Percentiles rank a stretch among this genome's conserved stretches.
These are phyloP conservation scores for Centrocercus urophasianus DNA, from an alignment of 2,113 vertebrate genomes.

Conservation along the genomic window DNA sequence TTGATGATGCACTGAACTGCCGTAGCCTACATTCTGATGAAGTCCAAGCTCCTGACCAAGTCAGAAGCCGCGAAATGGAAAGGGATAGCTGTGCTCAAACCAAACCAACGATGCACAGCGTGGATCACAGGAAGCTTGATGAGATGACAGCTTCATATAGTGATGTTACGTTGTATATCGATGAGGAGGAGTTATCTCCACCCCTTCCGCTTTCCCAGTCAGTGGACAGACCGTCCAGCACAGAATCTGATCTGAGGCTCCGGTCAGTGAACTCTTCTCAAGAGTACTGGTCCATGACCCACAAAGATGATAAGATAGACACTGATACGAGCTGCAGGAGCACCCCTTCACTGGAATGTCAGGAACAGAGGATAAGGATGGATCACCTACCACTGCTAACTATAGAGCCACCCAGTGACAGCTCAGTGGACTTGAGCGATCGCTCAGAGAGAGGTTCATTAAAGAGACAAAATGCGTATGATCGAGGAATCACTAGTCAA, in stretches of 20 bases:
- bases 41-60: conserved; percentile 73
- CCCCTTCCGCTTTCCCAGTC: conserved; percentile 88
- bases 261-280: conserved; percentile 85
- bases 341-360: conserved; percentile 91
- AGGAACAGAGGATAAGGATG: conserved; percentile 87
- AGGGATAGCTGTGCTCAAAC: conserved; percentile 79
- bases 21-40: conserved; percentile 91
- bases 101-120: conserved; percentile 77
- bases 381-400: conserved; percentile 93
- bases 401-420: conserved; percentile 96
- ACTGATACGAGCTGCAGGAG: conserved; percentile 93
- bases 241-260: conserved; percentile 87
- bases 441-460: conserved; percentile 91
- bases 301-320: conserved; percentile 91
- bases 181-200: conserved; percentile 94
- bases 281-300: conserved; percentile 93
- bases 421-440: conserved; percentile 93
- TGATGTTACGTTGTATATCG: conserved; percentile 95
- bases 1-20: conserved; percentile 95
- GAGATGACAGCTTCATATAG: conserved; percentile 97
- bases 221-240: conserved; percentile 86
- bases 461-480: conserved; percentile 88
- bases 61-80: conserved; percentile 81
- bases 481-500: conserved; percentile 82
- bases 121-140: conserved; percentile 87